Percentiles rank a stretch among this genome's conserved stretches.
These are phyloP conservation scores for Urocyon cinereoargenteus DNA, from an alignment of 2,797 vertebrate genomes.

Conservation along the genomic window DNA sequence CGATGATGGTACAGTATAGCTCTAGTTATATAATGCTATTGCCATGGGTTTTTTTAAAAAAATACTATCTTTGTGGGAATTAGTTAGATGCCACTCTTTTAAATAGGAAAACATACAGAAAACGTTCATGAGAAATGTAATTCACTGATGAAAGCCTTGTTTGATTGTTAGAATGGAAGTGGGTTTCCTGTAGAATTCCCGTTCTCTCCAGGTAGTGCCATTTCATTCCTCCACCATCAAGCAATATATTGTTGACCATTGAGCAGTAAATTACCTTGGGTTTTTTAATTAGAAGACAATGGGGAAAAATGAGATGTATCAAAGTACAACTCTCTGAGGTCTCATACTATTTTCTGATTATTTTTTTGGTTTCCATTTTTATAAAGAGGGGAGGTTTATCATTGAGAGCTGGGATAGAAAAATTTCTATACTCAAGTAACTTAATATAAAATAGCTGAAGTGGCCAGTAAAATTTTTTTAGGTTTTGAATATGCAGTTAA, in stretches of 20 bases:
- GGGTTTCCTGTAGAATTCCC: conserved; percentile 4
- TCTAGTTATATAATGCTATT: conserved; percentile 63
- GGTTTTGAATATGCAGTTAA: conserved; percentile 53
- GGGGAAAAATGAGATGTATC: conserved; percentile 26
- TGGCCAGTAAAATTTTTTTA: conserved; percentile 20
- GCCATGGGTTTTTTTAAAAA: conserved; percentile 25
- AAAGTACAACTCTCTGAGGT: conserved; percentile 38
- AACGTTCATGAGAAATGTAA: conserved; percentile 43
- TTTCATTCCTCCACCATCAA: conserved; percentile 43
- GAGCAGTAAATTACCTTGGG: conserved; percentile 11
- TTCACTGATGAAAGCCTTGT: conserved; percentile 18
- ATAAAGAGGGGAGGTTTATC: conserved; percentile 45
- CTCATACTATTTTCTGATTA: conserved; percentile 4
- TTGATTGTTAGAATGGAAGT: conserved; percentile 33
- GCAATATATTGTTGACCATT: neutral
- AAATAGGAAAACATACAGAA: conserved; percentile 43
- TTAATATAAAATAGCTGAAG: conserved; percentile 60
- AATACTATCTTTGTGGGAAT: conserved; percentile 31
- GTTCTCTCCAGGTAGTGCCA: neutral
- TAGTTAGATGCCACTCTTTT: conserved; percentile 36
- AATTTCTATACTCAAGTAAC: conserved; percentile 31
- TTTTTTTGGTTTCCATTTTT: conserved; percentile 59
- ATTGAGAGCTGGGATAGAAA: neutral
- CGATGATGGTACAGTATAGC: conserved; percentile 92
- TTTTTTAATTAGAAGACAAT: conserved; percentile 43